Conservation (phyloP, 2,113 vertebrate genomes). For the Trematomus loennbergii region DNA sequence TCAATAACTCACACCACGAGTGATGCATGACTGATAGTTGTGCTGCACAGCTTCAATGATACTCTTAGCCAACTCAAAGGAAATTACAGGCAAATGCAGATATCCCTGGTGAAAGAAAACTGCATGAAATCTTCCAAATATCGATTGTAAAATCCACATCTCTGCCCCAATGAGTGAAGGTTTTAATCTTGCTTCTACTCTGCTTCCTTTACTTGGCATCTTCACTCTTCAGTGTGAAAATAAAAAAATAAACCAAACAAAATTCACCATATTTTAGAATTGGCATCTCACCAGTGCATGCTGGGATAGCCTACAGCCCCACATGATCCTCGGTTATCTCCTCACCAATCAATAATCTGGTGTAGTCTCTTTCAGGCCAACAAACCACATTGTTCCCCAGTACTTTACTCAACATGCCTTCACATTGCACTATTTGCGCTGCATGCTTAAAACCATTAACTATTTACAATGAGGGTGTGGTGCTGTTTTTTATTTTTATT, state of each 20-base stretch:
- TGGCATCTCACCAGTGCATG: neutral
- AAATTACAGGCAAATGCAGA: neutral
- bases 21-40: neutral
- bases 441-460: slow-evolving; percentile 10
- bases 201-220: neutral
- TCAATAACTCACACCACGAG: neutral
- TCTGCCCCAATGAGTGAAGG: neutral
- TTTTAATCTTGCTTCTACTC: neutral
- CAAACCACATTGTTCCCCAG: neutral
- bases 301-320: neutral
- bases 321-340: neutral
- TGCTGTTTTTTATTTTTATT: slow-evolving; percentile 10
- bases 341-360: slow-evolving; percentile 8
- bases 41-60: neutral
- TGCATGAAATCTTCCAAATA: neutral
- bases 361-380: neutral
- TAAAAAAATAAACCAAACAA: neutral
- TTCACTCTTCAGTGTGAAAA: neutral
- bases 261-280: neutral
- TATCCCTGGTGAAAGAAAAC: neutral
- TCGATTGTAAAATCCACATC: neutral
- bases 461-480: slow-evolving; percentile 41
- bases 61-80: neutral
- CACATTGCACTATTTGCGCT: neutral
- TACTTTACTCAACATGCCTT: neutral